Percentiles rank a stretch among this genome's conserved stretches.
Evolutionary conservation across 2,797 vertebrate species (phyloP).

Genomic region (Hippopotamyrus pictus): DNA sequence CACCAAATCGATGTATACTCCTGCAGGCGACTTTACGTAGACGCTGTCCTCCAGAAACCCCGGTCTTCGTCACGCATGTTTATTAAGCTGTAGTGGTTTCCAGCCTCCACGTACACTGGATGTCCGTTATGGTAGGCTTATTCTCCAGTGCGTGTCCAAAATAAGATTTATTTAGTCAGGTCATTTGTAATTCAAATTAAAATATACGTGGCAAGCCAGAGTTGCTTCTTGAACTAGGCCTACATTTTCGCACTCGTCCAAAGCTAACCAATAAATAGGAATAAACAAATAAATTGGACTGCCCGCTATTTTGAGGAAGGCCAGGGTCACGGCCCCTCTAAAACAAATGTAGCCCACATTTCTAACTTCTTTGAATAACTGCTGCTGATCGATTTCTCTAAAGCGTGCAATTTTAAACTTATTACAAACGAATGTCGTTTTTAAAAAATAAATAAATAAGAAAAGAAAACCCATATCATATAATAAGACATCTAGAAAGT

Average conservation of each 20-base stretch:
- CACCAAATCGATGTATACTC: not conserved
- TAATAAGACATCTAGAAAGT: not conserved
- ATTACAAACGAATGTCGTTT: not conserved
- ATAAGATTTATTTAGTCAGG: not conserved
- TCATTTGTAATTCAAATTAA: not conserved
- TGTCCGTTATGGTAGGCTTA: not conserved
- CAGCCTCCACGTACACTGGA: not conserved
- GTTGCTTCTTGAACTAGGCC: not conserved
- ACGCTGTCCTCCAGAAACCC: not conserved
- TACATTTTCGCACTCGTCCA: not conserved
- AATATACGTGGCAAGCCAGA: not conserved
- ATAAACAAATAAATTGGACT: not conserved
- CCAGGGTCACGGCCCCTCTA: not conserved
- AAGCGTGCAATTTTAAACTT: not conserved
- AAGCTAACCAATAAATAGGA: not conserved
- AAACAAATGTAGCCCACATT: not conserved
- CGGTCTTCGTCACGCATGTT: not conserved
- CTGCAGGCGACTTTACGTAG: not conserved
- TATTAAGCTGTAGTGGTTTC: not conserved
- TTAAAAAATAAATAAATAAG: not conserved
- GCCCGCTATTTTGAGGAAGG: not conserved
- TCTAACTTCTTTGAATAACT: not conserved
- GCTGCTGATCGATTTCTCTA: not conserved
- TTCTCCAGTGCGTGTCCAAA: not conserved
- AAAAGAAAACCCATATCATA: not conserved